A percentile compares a stretch with the other conserved stretches of the same genome.
These are phyloP conservation scores for Diprion similis DNA, from an alignment of 1,140 invertebrate species.

Conservation along the genomic window DNA sequence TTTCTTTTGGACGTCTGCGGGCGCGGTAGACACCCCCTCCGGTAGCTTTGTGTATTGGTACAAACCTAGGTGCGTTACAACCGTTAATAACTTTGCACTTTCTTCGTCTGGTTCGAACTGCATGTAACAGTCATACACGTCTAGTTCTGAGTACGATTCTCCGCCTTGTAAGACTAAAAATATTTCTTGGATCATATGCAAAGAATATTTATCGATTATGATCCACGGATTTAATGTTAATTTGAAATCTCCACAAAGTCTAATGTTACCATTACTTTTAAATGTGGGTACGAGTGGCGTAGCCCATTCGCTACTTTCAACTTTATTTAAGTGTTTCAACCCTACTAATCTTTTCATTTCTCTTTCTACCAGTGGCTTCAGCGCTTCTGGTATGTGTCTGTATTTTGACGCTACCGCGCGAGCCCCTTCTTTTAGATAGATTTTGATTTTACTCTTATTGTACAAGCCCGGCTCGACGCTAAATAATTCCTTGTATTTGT, in stretches of 20 bases:
- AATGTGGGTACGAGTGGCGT: no score
- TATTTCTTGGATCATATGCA: conserved; percentile 15
- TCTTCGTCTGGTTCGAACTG: conserved; percentile 17
- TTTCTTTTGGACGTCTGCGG: conserved; percentile 45
- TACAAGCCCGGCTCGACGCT: no score
- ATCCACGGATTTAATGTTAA: conserved; percentile 17
- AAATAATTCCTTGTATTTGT: no score
- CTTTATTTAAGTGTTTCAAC: no score
- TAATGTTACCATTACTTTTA: conserved; percentile 31
- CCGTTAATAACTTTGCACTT: conserved; percentile 6
- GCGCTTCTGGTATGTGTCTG: no score
- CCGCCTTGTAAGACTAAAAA: conserved; percentile 11
- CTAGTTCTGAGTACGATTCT: conserved; percentile 12
- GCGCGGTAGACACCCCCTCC: conserved; percentile 48
- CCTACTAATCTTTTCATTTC: no score
- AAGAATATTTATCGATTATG: conserved; percentile 19
- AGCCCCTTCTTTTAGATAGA: no score
- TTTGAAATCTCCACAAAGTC: conserved; percentile 21
- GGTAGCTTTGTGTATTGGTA: conserved; percentile 45
- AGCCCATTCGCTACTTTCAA: no score
- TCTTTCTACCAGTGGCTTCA: no score
- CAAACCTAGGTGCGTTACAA: conserved; percentile 36
- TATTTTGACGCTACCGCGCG: no score
- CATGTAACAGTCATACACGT: conserved; percentile 20
- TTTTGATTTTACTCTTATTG: no score